Evolutionary conservation across 2,113 vertebrate species (phyloP), one percentile per base, ranked within the genome.

Genomic region (Nothoprocta pentlandii): DNA sequence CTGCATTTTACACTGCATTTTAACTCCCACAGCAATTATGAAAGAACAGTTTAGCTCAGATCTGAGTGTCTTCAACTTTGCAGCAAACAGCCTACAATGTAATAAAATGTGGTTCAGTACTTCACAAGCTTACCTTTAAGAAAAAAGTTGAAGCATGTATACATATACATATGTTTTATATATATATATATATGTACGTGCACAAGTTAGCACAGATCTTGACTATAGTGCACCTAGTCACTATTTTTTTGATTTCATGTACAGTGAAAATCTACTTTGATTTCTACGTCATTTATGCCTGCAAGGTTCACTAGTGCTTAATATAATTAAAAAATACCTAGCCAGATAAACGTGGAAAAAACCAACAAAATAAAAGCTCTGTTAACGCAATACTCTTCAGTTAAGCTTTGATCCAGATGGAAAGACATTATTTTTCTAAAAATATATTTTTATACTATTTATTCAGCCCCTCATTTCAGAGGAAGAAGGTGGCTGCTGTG

Each of bases 21-120:
- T 84, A 94, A 41, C 47, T 92, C 84, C 76, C 84, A 83, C 87
- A 94, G 63, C 93, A 94, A 82, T 92, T 96, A 92, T 7, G 70
- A 87, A 96, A 89, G 89, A 92, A 91, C 87, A 93, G 95, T 76
- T 17, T 76, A 96, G 93, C 95, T 94, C 88, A 94, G 95, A 90
- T 75, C 84, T 20, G 39, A 96, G 53, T 71, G 93, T 89, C 93
- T 96, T 92, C 74, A 96, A 95, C 89, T 92, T 93, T 93, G 92
- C 66, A 92, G 81, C 67, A 85, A 87, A 88, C 10, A 49, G 49
- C 26, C 87, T 58, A 79, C 76, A 85, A 53, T 84, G 91, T 87
- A 77, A 94, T 85, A 85, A 94, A 91, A 41, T 6, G 3, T 44
- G 30, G 46, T 41, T 53, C 44, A 51, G 78, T 75, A 74, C 68